These are phyloP conservation scores for Chloromyia formosa DNA, from an alignment of 2,888 invertebrate species.

Conservation along the genomic window DNA sequence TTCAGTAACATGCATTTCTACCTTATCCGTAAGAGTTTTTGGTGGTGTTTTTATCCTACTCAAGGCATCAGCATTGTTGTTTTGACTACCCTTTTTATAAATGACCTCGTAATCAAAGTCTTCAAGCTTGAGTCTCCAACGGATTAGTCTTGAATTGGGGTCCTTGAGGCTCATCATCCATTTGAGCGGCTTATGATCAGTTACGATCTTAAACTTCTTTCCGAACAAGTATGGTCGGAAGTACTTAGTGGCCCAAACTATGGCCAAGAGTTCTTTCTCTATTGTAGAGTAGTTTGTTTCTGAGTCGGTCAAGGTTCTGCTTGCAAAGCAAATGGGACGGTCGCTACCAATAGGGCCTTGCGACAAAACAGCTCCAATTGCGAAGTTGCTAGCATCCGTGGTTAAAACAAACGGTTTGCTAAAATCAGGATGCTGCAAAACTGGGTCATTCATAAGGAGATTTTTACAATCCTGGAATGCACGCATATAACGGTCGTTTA, in stretches of 20 bases:
- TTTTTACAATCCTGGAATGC: no score
- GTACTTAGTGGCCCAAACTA: slow-evolving; percentile 56
- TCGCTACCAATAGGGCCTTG: slow-evolving; percentile 42
- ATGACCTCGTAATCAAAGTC: background rate
- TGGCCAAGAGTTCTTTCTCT: slow-evolving; percentile 57
- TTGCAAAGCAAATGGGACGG: slow-evolving; percentile 53
- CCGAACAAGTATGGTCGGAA: slow-evolving; percentile 58
- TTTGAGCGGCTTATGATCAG: slow-evolving; percentile 41
- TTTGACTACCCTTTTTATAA: no score
- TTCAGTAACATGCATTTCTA: no score
- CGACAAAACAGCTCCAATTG: slow-evolving; percentile 9
- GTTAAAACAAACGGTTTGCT: slow-evolving; percentile 9
- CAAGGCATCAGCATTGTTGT: no score
- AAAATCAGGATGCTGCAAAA: slow-evolving; percentile 23
- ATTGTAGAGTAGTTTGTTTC: slow-evolving; percentile 53
- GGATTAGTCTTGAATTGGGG: slow-evolving; percentile 19
- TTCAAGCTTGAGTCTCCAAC: slow-evolving; percentile 19
- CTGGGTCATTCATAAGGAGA: no score
- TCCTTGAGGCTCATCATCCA: slow-evolving; percentile 36
- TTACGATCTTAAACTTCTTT: slow-evolving; percentile 44
- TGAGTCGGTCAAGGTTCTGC: slow-evolving; percentile 48
- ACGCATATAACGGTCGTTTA: no score
- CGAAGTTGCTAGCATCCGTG: slow-evolving; percentile 22
- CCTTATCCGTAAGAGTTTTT: background rate
- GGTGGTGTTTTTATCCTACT: background rate